Evolutionary conservation across 2,797 vertebrate species (phyloP).

Genomic region (Muscicapa comitata): DNA sequence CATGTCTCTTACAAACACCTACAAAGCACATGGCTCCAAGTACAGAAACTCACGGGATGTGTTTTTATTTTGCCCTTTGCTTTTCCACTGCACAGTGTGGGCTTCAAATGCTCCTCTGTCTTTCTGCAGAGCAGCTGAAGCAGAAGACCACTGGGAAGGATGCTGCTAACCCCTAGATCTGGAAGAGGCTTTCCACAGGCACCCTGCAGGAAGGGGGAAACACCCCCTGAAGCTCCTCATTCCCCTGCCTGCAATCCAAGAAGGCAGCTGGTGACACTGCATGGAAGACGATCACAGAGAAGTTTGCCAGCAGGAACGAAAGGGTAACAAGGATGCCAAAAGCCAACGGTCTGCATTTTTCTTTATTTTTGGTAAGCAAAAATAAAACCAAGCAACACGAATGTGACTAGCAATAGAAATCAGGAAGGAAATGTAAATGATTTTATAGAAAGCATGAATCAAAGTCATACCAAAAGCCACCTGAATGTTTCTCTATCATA

Average conservation of each 20-base stretch:
- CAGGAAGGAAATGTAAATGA: background rate
- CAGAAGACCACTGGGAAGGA: background rate
- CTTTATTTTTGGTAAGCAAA: background rate
- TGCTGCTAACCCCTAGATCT: background rate
- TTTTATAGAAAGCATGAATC: background rate
- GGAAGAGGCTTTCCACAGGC: background rate
- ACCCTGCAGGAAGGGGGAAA: background rate
- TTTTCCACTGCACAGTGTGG: background rate
- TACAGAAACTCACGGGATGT: background rate
- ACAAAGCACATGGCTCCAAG: background rate
- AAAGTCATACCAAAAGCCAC: background rate
- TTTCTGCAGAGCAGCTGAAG: background rate
- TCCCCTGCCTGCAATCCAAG: background rate
- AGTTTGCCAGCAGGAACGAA: background rate
- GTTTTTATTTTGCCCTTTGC: background rate
- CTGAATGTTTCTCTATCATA: background rate
- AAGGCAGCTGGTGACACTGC: background rate
- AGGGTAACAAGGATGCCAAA: background rate
- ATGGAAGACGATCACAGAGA: background rate
- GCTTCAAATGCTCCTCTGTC: accelerated
- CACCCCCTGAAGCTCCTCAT: background rate
- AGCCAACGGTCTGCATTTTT: background rate
- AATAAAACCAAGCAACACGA: background rate
- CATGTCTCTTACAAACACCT: background rate
- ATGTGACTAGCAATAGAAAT: background rate